phyloP scores from a whole-genome alignment of 2,797 vertebrate genomes.

The Cyprinella venusta region DNA sequence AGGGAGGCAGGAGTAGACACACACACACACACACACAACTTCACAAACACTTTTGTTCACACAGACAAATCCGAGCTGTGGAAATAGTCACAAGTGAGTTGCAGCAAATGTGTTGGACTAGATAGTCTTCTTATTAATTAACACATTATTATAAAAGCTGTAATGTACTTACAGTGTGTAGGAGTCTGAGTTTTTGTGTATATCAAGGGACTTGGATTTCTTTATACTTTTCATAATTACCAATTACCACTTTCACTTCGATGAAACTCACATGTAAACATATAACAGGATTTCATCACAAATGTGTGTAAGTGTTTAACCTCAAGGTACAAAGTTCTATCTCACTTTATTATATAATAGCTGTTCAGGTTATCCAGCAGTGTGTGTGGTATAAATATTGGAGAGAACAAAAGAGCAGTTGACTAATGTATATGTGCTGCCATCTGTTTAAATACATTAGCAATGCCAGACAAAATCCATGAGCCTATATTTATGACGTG shows the following conservation, averaged over 20 bases:
- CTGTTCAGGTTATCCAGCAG: not conserved
- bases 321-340: not conserved
- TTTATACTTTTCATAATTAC: slow-evolving; percentile 14
- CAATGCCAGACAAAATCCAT: slow-evolving; percentile 60
- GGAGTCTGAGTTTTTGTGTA: slow-evolving; percentile 18
- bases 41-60: slow-evolving; percentile 41
- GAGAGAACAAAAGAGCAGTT: slow-evolving; percentile 74
- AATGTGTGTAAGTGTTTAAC: not conserved
- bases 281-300: not conserved
- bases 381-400: slow-evolving; percentile 72
- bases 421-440: slow-evolving; percentile 74
- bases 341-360: not conserved
- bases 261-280: not conserved
- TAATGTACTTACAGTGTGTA: slow-evolving; percentile 30
- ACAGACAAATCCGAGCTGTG: slow-evolving; percentile 47
- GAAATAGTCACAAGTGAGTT: slow-evolving; percentile 57
- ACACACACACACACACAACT: slow-evolving; percentile 31
- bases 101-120: slow-evolving; percentile 46
- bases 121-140: slow-evolving; percentile 58
- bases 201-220: slow-evolving; percentile 11
- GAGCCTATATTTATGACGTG: slow-evolving; percentile 25
- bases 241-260: slow-evolving; percentile 24
- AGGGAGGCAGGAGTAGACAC: slow-evolving; percentile 29
- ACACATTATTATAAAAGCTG: slow-evolving; percentile 48
- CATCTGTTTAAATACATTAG: slow-evolving; percentile 75